phyloP scores from a whole-genome alignment of 37 sponge, comb jelly and placozoan genomes.

The Aplysina aerophoba region DNA sequence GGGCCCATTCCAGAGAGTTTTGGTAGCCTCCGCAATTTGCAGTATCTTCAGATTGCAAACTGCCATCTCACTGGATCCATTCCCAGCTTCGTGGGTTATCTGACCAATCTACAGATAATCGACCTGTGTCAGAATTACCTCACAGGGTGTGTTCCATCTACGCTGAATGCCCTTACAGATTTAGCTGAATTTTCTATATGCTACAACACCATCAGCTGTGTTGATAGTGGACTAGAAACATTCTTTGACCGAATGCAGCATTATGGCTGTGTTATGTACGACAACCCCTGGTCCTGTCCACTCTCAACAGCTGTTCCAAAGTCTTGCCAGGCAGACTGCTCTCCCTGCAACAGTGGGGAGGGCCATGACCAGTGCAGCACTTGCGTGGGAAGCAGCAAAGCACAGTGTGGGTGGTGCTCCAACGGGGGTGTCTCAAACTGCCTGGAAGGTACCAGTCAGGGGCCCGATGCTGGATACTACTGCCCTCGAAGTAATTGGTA shows the following conservation, averaged over 20 bases:
- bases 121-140: slow-evolving; percentile 68
- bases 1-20: slow-evolving; percentile 71
- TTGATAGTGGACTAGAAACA: slow-evolving; percentile 49
- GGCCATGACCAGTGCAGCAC: slow-evolving; percentile 51
- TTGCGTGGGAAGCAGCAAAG: slow-evolving; percentile 32
- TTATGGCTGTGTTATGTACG: slow-evolving; percentile 68
- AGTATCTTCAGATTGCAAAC: slow-evolving; percentile 24
- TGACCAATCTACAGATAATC: slow-evolving; percentile 40
- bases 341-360: slow-evolving; percentile 61
- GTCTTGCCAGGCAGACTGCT: slow-evolving; percentile 54
- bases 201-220: slow-evolving; percentile 62
- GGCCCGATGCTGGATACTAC: slow-evolving; percentile 39
- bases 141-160: slow-evolving; percentile 61
- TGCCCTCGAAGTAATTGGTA: slow-evolving; percentile 62
- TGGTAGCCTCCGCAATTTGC: slow-evolving; percentile 36
- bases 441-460: slow-evolving; percentile 49
- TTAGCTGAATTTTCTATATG: slow-evolving; percentile 55
- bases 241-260: slow-evolving; percentile 61
- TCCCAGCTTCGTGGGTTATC: slow-evolving; percentile 57
- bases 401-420: slow-evolving; percentile 73
- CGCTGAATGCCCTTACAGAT: slow-evolving; percentile 30
- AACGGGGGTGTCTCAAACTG: slow-evolving; percentile 60
- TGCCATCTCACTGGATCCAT: slow-evolving; percentile 62
- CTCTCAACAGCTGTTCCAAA: slow-evolving; percentile 56
- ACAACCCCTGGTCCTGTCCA: slow-evolving; percentile 87